phyloP scores from a whole-genome alignment of 2,113 vertebrate genomes.

The Hypanus sabinus region DNA sequence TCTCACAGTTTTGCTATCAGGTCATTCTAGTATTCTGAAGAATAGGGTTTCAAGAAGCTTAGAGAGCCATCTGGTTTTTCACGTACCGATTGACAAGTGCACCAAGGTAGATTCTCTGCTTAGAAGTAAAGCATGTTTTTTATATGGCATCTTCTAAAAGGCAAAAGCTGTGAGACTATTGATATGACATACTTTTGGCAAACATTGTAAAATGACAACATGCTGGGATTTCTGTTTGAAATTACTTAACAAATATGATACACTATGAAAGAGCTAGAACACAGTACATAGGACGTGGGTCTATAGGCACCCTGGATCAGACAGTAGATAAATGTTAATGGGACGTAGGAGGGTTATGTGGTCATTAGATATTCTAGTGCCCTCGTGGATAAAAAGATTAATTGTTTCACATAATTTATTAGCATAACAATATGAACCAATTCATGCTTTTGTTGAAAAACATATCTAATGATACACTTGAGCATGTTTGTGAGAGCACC shows the following conservation, averaged over 20 bases:
- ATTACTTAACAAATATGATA: neutral
- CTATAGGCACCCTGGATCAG: neutral
- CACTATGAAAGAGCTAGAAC: neutral
- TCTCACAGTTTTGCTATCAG: neutral
- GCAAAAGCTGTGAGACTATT: neutral
- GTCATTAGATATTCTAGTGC: neutral
- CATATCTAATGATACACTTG: neutral
- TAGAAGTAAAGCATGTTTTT: neutral
- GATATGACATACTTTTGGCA: too few species aligned
- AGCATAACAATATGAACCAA: neutral
- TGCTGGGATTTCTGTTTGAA: neutral
- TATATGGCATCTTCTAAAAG: neutral
- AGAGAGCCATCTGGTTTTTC: neutral
- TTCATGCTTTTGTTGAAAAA: neutral
- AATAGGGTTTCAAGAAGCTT: neutral
- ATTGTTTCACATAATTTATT: neutral
- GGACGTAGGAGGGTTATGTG: neutral
- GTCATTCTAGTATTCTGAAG: neutral
- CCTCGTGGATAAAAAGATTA: neutral
- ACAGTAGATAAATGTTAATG: neutral
- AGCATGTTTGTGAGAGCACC: neutral
- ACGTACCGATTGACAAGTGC: neutral
- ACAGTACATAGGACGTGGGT: neutral
- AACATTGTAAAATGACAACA: neutral
- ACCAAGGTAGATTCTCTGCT: neutral